A percentile compares a stretch with the other conserved stretches of the same genome.
Evolutionary conservation across 2,888 invertebrate genomes (phyloP).

Genomic region (Camponotus fellah): DNA sequence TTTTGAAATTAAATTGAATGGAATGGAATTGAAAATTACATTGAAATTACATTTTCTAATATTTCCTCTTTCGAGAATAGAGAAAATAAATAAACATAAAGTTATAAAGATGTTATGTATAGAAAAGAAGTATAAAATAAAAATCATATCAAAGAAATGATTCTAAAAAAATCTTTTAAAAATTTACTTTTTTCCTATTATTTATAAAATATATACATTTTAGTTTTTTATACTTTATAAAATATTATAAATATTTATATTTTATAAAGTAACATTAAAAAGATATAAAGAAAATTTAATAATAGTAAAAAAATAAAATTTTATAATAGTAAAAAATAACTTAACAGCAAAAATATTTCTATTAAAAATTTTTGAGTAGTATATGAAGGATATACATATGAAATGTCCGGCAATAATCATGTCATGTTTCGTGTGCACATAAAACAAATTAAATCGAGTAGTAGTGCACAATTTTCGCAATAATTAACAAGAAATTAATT

Average conservation of each 20-base stretch:
- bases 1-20: not conserved
- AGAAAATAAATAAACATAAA: not conserved
- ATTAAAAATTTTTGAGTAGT: not conserved
- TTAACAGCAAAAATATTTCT: not conserved
- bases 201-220: not conserved
- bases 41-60: slow-evolving; percentile 4
- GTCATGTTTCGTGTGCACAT: no score
- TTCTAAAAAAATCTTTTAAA: not conserved
- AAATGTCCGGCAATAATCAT: no score
- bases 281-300: not conserved
- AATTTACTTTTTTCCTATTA: not conserved
- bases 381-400: not conserved
- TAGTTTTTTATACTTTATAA: not conserved
- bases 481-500: no score
- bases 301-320: not conserved
- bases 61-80: not conserved
- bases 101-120: slow-evolving; percentile 2
- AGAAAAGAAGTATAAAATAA: not conserved
- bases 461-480: no score
- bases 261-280: not conserved
- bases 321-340: not conserved
- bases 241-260: not conserved
- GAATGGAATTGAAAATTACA: not conserved
- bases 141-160: not conserved
- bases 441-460: no score